Conservation (phyloP, 2,797 vertebrate species). For the Sebastes glaucus region DNA sequence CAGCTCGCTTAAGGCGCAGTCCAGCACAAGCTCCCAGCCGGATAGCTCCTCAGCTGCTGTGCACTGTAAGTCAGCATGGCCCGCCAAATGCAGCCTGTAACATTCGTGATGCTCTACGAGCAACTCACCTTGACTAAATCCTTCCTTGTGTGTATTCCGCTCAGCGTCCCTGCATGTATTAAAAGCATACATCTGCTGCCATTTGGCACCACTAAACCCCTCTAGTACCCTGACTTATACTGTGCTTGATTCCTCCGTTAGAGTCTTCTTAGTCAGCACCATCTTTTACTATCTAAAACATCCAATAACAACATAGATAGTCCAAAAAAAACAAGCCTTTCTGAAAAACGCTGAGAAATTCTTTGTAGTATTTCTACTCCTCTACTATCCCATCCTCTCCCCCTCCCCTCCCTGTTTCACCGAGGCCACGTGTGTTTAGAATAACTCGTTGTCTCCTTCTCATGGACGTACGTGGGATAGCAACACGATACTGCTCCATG, state of each 20-base stretch:
- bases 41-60: constrained; percentile 76
- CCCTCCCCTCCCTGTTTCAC: not conserved
- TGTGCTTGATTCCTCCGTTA: not conserved
- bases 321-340: not conserved
- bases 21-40: constrained; percentile 74
- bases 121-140: not conserved
- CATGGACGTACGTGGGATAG: constrained; percentile 32
- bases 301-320: not conserved
- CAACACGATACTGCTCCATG: not conserved
- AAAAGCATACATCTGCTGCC: constrained; percentile 29
- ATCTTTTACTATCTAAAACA: not conserved
- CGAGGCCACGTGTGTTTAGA: not conserved
- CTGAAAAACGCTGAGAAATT: not conserved
- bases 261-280: not conserved
- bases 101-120: not conserved
- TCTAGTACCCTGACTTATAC: not conserved
- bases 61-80: constrained; percentile 82
- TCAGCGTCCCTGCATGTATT: constrained; percentile 16
- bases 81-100: constrained; percentile 25
- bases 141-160: not conserved
- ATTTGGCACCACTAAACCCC: constrained; percentile 27
- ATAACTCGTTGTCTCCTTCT: constrained; percentile 35
- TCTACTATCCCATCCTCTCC: not conserved
- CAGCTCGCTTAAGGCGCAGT: constrained; percentile 79
- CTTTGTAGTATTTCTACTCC: constrained; percentile 11